These are phyloP conservation scores for Cyanistes caeruleus DNA, from an alignment of 2,113 vertebrate species.

Conservation along the genomic window DNA sequence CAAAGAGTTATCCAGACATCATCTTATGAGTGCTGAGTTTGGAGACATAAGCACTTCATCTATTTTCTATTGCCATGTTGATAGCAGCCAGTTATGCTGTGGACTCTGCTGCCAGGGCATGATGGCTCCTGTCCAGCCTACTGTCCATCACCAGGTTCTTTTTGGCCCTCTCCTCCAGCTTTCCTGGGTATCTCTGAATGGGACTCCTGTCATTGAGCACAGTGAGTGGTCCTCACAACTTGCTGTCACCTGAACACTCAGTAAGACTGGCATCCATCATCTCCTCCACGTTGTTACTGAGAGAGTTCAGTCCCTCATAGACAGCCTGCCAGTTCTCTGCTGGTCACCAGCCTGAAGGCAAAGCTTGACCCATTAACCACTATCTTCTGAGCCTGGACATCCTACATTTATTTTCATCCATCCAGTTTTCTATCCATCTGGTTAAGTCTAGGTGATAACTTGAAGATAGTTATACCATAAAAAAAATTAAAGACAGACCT, in stretches of 20 bases:
- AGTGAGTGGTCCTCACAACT: rapidly evolving
- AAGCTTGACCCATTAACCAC: rapidly evolving
- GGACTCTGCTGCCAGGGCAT: neutral
- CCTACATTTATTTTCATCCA: neutral
- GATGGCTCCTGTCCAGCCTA: neutral
- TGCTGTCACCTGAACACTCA: neutral
- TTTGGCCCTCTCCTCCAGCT: neutral
- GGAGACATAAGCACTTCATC: neutral
- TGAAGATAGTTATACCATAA: neutral
- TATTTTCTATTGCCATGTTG: neutral
- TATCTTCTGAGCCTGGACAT: neutral
- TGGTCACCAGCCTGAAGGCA: neutral
- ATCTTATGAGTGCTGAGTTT: neutral
- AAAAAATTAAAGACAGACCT: neutral
- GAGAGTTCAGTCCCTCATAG: neutral
- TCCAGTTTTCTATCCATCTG: neutral
- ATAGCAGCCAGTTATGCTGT: rapidly evolving
- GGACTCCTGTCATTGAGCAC: neutral
- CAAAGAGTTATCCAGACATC: neutral
- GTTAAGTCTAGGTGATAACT: neutral
- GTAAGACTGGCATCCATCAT: neutral
- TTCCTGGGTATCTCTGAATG: neutral
- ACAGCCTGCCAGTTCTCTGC: neutral
- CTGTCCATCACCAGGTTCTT: neutral
- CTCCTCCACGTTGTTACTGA: neutral